These are phyloP conservation scores for Dugesia japonica DNA, from an alignment of 2,888 invertebrate genomes.

Conservation along the genomic window DNA sequence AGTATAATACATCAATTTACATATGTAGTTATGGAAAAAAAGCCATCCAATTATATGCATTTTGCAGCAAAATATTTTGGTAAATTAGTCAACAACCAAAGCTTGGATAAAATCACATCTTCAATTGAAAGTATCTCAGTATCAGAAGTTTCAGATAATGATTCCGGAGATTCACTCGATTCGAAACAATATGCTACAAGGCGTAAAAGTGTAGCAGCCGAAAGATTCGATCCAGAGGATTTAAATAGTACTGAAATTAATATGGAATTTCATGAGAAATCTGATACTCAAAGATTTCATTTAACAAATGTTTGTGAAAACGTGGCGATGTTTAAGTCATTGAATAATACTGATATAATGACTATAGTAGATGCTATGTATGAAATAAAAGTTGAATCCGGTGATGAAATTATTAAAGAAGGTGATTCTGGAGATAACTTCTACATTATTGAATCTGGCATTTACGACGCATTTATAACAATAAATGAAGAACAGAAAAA, in stretches of 20 bases:
- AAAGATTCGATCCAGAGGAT: neutral
- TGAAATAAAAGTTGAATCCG: constrained; percentile 42
- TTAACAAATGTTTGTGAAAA: constrained; percentile 30
- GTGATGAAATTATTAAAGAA: constrained; percentile 45
- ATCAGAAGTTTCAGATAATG: neutral
- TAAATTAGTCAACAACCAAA: neutral
- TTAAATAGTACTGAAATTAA: neutral
- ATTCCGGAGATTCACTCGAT: neutral
- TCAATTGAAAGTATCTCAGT: neutral
- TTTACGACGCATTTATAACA: constrained; percentile 10
- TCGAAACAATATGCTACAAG: neutral
- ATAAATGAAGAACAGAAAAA: constrained; percentile 22
- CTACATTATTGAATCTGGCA: constrained; percentile 44
- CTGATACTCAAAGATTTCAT: neutral
- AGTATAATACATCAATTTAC: neutral
- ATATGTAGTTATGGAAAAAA: neutral
- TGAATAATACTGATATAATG: constrained; percentile 46
- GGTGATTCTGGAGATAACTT: constrained; percentile 49
- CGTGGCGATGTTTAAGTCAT: constrained; percentile 43
- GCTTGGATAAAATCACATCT: neutral
- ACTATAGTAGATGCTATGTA: constrained; percentile 49
- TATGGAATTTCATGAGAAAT: neutral
- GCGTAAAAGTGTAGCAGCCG: neutral
- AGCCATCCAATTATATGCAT: neutral
- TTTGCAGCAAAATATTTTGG: neutral